phyloP scores from a whole-genome alignment of 2,888 invertebrate species.

The Acronicta psi region DNA sequence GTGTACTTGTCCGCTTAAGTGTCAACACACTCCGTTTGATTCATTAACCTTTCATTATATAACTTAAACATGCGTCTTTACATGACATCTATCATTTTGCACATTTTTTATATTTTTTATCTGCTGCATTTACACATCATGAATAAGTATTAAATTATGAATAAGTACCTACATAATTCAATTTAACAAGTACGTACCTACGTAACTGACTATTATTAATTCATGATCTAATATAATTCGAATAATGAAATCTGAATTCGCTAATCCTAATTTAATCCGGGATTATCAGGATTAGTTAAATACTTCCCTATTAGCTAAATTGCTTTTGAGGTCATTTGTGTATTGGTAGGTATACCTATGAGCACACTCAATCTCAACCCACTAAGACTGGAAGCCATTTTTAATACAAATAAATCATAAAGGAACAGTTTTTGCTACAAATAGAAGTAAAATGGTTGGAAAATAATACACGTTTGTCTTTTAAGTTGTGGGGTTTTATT shows the following conservation, averaged over 20 bases:
- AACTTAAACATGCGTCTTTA: slow-evolving; percentile 8
- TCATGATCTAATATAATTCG: slow-evolving; percentile 5
- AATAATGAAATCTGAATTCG: slow-evolving; percentile 2
- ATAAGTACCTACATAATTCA: no score
- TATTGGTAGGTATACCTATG: neutral
- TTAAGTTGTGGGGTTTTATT: slow-evolving; percentile 48
- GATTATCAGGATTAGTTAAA: slow-evolving; percentile 17
- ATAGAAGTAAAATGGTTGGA: slow-evolving; percentile 6
- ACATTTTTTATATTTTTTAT: neutral
- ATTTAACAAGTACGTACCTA: no score
- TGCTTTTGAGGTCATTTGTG: slow-evolving; percentile 12
- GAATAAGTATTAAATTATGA: no score
- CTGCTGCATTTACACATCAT: no score
- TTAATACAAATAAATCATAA: neutral
- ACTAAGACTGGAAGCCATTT: neutral
- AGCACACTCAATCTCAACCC: slow-evolving; percentile 3
- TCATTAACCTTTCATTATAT: slow-evolving; percentile 41
- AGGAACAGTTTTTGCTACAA: neutral
- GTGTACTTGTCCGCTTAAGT: slow-evolving; percentile 28
- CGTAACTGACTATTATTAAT: neutral
- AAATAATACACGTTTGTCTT: slow-evolving; percentile 31
- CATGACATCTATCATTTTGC: neutral
- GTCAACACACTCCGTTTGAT: slow-evolving; percentile 45
- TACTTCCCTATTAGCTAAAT: slow-evolving; percentile 16
- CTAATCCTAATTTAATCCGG: slow-evolving; percentile 10